phyloP scores from a whole-genome alignment of 2,113 vertebrate species.

The Jacana jacana region DNA sequence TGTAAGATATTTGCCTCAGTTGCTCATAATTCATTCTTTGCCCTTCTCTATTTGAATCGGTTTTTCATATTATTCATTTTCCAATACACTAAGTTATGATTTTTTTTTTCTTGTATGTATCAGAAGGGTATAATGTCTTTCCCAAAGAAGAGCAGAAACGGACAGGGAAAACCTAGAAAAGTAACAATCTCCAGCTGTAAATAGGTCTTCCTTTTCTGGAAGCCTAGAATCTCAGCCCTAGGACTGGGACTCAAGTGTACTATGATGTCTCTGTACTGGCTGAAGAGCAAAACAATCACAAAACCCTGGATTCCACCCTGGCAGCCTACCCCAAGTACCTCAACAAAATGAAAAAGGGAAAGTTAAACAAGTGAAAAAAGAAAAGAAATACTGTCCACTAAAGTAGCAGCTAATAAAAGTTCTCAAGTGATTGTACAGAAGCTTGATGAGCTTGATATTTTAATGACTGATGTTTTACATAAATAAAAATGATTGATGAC shows the following conservation, averaged over 20 bases:
- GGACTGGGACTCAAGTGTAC: neutral
- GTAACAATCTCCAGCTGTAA: neutral
- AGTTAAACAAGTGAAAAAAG: neutral
- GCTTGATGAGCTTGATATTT: neutral
- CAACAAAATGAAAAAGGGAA: neutral
- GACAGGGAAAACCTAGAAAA: neutral
- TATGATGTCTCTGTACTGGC: neutral
- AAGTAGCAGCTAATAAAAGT: neutral
- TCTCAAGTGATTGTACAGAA: neutral
- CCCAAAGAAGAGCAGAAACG: neutral
- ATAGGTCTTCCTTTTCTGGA: neutral
- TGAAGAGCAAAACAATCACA: neutral
- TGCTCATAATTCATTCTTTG: neutral
- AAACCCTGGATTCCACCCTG: neutral
- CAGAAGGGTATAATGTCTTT: neutral
- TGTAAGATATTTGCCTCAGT: neutral
- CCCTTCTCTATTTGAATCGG: neutral
- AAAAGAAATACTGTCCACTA: neutral
- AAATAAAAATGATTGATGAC: conserved; percentile 17
- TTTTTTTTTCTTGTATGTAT: neutral
- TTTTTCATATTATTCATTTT: neutral
- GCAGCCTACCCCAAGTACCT: neutral
- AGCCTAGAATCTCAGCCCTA: neutral
- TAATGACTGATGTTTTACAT: neutral
- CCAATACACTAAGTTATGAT: too few species aligned